These are phyloP conservation scores for Rhinolophus ferrumequinum DNA, from an alignment of 2,113 vertebrate genomes.

Conservation along the genomic window DNA sequence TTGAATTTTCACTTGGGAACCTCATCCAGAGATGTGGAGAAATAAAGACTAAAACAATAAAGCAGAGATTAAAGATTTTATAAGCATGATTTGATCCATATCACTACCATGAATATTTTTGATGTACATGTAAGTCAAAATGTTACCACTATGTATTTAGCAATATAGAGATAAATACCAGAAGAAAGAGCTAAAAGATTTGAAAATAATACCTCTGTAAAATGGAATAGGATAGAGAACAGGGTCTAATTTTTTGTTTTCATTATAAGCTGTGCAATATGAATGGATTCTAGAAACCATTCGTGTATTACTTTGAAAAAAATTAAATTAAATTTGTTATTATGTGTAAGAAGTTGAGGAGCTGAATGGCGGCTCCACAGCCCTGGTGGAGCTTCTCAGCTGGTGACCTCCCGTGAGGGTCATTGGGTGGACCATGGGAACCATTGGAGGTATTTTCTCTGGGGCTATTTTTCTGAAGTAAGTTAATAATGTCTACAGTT, in stretches of 20 bases:
- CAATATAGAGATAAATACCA: background rate
- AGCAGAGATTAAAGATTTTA: background rate
- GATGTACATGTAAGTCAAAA: background rate
- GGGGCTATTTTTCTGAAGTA: background rate
- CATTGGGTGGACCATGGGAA: too few relatives aligned
- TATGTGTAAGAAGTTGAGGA: background rate
- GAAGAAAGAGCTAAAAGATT: background rate
- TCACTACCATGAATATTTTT: background rate
- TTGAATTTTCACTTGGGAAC: slow-evolving; percentile 37
- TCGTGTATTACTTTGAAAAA: background rate
- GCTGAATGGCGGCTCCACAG: background rate
- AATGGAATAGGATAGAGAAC: background rate
- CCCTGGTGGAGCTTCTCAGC: background rate
- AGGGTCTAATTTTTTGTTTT: background rate
- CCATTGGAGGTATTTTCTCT: background rate
- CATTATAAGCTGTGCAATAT: background rate
- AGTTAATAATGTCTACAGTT: background rate
- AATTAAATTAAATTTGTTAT: background rate
- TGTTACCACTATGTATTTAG: background rate
- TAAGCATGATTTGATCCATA: background rate
- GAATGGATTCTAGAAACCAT: background rate
- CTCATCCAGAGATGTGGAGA: background rate
- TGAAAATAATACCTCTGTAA: background rate
- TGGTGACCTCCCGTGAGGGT: background rate
- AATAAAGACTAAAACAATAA: background rate